These are phyloP conservation scores for Emydoidea blandingii DNA, from an alignment of 2,797 vertebrate species.

Conservation along the genomic window DNA sequence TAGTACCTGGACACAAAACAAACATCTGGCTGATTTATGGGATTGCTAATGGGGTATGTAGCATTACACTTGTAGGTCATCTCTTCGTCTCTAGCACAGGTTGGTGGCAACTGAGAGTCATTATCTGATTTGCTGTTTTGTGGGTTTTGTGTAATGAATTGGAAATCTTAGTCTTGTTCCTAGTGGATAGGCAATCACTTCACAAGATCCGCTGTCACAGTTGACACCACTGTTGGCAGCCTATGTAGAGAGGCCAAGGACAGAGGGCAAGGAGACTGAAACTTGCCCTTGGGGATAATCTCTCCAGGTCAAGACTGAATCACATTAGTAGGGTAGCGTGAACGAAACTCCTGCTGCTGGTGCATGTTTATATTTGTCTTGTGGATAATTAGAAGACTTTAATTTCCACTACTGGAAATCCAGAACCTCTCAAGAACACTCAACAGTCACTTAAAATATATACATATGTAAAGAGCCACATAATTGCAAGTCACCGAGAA, in stretches of 20 bases:
- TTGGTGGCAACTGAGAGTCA: neutral
- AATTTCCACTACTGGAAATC: neutral
- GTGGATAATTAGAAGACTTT: neutral
- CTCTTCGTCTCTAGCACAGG: neutral
- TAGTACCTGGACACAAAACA: neutral
- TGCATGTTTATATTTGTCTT: neutral
- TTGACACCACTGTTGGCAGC: neutral
- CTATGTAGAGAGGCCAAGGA: neutral
- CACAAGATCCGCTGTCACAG: neutral
- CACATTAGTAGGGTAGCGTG: neutral
- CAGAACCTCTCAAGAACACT: slow-evolving; percentile 21
- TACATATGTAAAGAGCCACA: slow-evolving; percentile 36
- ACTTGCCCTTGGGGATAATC: neutral
- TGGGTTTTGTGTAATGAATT: neutral
- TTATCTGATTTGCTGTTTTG: neutral
- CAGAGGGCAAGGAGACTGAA: neutral
- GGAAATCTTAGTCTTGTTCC: neutral
- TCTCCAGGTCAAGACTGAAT: neutral
- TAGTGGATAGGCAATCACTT: neutral
- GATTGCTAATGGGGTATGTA: neutral
- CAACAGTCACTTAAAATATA: slow-evolving; percentile 26
- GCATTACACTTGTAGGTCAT: neutral
- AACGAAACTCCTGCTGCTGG: neutral
- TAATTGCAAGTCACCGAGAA: slow-evolving; percentile 11
- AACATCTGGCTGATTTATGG: slow-evolving; percentile 13